phyloP scores from a whole-genome alignment of 1,140 invertebrate species.

The Lepidurus couesii region DNA sequence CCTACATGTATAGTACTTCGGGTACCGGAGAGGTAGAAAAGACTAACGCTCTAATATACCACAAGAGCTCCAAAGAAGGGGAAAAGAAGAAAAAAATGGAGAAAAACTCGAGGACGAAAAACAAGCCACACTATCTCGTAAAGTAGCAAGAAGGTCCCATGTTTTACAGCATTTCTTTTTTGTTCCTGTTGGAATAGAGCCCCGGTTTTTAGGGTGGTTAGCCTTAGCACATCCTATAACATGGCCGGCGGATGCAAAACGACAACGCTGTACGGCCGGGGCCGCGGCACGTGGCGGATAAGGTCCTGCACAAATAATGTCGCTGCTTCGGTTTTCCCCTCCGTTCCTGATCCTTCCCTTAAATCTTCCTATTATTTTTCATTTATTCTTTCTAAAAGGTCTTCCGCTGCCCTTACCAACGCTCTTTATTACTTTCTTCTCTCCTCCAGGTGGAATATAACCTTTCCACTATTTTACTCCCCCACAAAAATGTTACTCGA shows the following conservation, averaged over 20 bases:
- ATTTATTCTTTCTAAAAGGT: background rate
- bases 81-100: background rate
- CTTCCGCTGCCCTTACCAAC: background rate
- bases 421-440: slow-evolving; percentile 18
- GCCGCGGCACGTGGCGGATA: background rate
- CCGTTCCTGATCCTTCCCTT: background rate
- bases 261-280: background rate
- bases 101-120: background rate
- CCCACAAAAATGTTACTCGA: too few relatives aligned
- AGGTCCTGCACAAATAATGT: background rate
- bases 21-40: too few relatives aligned
- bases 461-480: background rate
- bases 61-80: too few relatives aligned
- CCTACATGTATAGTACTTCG: too few relatives aligned
- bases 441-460: background rate
- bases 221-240: background rate
- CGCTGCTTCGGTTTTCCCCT: background rate
- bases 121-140: background rate
- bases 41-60: too few relatives aligned
- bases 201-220: background rate
- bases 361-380: slow-evolving; percentile 9
- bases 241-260: background rate
- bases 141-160: background rate
- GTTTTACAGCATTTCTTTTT: background rate
- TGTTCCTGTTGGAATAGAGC: background rate